Evolutionary conservation across 2,888 invertebrate genomes (phyloP).

Genomic region (Yponomeuta cagnagella): DNA sequence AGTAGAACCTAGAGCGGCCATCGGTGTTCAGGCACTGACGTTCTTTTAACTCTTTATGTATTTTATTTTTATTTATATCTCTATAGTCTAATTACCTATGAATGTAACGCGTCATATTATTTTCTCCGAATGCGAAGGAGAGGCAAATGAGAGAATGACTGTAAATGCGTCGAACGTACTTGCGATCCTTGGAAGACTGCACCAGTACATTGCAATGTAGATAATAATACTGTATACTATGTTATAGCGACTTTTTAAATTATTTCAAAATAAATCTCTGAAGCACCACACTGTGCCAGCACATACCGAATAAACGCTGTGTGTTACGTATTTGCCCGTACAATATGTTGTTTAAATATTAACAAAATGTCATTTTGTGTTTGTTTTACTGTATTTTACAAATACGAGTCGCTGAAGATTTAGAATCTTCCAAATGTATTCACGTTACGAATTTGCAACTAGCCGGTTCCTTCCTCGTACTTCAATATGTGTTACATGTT

Average conservation of each 20-base stretch:
- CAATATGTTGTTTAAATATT: conserved; percentile 39
- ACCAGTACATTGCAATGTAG: conserved; percentile 50
- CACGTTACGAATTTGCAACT: conserved; percentile 39
- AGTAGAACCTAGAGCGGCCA: conserved; percentile 27
- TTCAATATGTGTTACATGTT: conserved; percentile 3
- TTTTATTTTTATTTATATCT: conserved; percentile 21
- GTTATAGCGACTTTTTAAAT: conserved; percentile 53
- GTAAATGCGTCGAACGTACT: conserved; percentile 34
- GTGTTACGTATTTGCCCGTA: conserved; percentile 31
- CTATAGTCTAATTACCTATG: conserved; percentile 13
- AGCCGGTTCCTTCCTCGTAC: conserved; percentile 1
- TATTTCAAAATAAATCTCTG: conserved; percentile 57
- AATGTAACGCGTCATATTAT: conserved; percentile 11
- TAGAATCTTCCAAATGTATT: conserved; percentile 61
- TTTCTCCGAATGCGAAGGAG: conserved; percentile 8
- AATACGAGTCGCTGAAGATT: conserved; percentile 68
- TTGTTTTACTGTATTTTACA: conserved; percentile 41
- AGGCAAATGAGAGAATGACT: conserved; percentile 19
- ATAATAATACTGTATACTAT: conserved; percentile 63
- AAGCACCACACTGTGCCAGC: conserved; percentile 60
- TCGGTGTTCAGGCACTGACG: conserved; percentile 29
- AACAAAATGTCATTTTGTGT: conserved; percentile 40
- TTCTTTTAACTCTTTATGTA: conserved; percentile 16
- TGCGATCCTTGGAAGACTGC: conserved; percentile 65
- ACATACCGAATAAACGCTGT: conserved; percentile 39